phyloP scores from a whole-genome alignment of 1,140 invertebrate species.

The Teleogryllus occipitalis region DNA sequence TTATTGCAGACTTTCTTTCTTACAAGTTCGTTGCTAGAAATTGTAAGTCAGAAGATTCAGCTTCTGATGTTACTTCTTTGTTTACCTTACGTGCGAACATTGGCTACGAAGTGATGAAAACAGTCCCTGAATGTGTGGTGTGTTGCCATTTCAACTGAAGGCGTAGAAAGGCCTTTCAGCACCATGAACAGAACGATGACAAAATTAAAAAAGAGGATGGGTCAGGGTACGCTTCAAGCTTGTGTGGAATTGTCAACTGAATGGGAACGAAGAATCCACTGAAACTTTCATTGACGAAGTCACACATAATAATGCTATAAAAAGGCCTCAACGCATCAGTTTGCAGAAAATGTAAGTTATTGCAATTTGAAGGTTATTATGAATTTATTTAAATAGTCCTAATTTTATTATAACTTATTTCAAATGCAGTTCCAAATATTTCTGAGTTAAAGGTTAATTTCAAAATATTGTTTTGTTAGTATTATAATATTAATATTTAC shows the following conservation, averaged over 20 bases:
- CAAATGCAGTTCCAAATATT: too few species aligned
- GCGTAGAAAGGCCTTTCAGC: too few species aligned
- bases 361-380: too few species aligned
- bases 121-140: background rate
- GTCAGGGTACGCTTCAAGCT: constrained; percentile 3
- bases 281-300: background rate
- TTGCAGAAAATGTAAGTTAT: background rate
- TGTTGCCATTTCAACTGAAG: background rate
- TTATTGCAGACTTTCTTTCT: background rate
- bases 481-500: too few species aligned
- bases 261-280: background rate
- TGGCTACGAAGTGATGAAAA: background rate
- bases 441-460: too few species aligned
- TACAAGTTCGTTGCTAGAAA: background rate
- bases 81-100: background rate
- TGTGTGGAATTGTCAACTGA: background rate
- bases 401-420: too few species aligned
- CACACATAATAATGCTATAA: background rate
- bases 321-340: constrained; percentile 9
- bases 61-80: background rate
- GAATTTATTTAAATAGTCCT: too few species aligned
- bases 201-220: background rate
- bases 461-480: too few species aligned
- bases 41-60: too few species aligned
- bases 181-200: background rate